phyloP scores from a whole-genome alignment of 2,113 vertebrate genomes.

The Elgaria multicarinata region DNA sequence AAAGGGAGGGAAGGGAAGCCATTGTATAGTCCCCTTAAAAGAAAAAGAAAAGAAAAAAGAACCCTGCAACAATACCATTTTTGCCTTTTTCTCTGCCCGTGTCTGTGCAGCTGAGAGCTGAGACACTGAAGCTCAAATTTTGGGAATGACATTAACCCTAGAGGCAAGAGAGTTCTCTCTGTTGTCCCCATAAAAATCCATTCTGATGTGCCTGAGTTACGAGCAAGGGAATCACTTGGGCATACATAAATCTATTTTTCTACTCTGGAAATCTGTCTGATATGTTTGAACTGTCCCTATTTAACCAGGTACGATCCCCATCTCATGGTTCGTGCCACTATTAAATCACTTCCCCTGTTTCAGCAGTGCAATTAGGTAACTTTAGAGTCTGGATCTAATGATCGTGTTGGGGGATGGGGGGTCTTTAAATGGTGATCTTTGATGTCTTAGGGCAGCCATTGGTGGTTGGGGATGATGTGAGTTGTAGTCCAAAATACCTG shows the following conservation, averaged over 20 bases:
- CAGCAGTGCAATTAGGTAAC: too few species aligned
- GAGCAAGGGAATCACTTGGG: neutral
- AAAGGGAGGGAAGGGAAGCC: neutral
- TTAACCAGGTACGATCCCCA: neutral
- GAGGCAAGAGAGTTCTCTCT: conserved; percentile 2
- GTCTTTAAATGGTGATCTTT: too few species aligned
- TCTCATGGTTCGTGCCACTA: neutral
- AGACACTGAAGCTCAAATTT: neutral
- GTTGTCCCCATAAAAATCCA: neutral
- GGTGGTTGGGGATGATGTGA: too few species aligned
- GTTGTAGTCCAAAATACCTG: too few species aligned
- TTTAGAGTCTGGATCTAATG: too few species aligned
- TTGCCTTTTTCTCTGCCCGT: neutral
- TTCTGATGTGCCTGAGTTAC: neutral
- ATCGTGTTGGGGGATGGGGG: too few species aligned
- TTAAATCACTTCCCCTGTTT: neutral
- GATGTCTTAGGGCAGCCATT: too few species aligned
- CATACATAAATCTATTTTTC: neutral
- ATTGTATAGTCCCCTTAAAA: neutral
- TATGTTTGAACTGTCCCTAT: neutral
- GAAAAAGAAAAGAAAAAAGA: too few species aligned
- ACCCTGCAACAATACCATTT: neutral
- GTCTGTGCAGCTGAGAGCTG: neutral
- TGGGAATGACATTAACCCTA: neutral
- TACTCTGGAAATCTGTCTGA: neutral